Base-by-base conservation (phyloP, 2,797 vertebrate genomes). In the Triplophysa bombifrons region DNA sequence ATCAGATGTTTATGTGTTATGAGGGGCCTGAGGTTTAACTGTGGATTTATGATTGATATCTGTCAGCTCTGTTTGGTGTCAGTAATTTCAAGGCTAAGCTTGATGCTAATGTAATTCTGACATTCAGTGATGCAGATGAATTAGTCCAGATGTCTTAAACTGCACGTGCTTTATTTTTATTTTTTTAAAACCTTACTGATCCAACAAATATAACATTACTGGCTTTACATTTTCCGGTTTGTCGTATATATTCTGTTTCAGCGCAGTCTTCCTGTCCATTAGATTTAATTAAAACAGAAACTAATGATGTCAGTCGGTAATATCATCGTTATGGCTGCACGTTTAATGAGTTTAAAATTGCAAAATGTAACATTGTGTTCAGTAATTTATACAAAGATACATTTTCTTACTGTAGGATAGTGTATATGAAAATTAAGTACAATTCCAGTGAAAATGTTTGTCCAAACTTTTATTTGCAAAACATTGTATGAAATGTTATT, bases 41-140 rank as follows among this genome's bases (percentile, higher is more conserved):
- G 8, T n/a, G n/a, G 14, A 16, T 71, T 48, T 70, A 30, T 61
- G 13, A 22, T 22, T 63, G 17, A 51, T 53, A 25, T 25, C n/a
- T 38, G 44, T 34, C 27, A 27, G 7, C 9, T 72, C 0, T 53
- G 27, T 55, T 53, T 27, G 34, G 38, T 12, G 22, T 60, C 19
- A 14, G 58, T 72, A 44, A 44, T 9, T 38, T 27, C 20, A 64
- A 64, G 27, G 68, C 58, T 64, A 71, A 77, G 75, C 44, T 27
- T 27, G 3, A 58, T 51, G 76, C 75, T 77, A 77, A 48, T n/a
- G 19, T 38, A 19, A 48, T 20, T 51, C 22, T 34, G 63, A 46
- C 20, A 17, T 9, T 34, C 55, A 13, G 55, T 56, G 67, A 71
- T 64, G 68, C 67, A 25, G 68, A 56, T 38, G 44, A 78, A 38